Evolutionary conservation across 2,888 invertebrate genomes (phyloP).

Genomic region (Odontomyia ornata): DNA sequence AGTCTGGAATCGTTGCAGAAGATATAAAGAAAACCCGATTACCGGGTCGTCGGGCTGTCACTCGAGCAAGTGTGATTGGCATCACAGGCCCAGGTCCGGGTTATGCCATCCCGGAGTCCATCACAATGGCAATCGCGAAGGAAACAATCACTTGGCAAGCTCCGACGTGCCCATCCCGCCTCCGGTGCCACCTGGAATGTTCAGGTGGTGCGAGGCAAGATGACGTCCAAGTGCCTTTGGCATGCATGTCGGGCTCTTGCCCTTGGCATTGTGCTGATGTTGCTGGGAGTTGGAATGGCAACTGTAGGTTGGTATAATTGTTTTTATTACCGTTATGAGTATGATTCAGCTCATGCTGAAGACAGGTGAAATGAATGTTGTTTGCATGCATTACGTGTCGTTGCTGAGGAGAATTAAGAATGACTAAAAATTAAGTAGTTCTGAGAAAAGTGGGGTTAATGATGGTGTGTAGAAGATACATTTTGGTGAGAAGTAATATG

Average conservation of each 20-base stretch:
- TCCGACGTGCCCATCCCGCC: conserved; percentile 77
- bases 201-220: conserved; percentile 85
- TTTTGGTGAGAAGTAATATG: no score
- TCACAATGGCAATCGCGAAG: conserved; percentile 59
- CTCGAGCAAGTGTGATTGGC: conserved; percentile 32
- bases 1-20: not conserved
- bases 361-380: not conserved
- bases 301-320: conserved; percentile 77
- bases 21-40: conserved; percentile 7
- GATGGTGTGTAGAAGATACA: no score
- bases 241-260: conserved; percentile 92
- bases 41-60: not conserved
- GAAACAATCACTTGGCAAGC: conserved; percentile 66
- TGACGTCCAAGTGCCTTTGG: conserved; percentile 90
- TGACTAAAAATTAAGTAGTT: not conserved
- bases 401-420: not conserved
- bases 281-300: conserved; percentile 91
- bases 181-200: conserved; percentile 88
- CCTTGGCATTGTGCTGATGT: conserved; percentile 85
- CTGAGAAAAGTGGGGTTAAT: no score
- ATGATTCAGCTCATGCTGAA: not conserved
- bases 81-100: conserved; percentile 43
- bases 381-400: not conserved
- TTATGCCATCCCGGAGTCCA: conserved; percentile 60
- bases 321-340: not conserved